A percentile compares a stretch with the other conserved stretches of the same genome.
These are phyloP conservation scores for Morpho deidamia DNA, from an alignment of 2,888 invertebrate species.

Conservation along the genomic window DNA sequence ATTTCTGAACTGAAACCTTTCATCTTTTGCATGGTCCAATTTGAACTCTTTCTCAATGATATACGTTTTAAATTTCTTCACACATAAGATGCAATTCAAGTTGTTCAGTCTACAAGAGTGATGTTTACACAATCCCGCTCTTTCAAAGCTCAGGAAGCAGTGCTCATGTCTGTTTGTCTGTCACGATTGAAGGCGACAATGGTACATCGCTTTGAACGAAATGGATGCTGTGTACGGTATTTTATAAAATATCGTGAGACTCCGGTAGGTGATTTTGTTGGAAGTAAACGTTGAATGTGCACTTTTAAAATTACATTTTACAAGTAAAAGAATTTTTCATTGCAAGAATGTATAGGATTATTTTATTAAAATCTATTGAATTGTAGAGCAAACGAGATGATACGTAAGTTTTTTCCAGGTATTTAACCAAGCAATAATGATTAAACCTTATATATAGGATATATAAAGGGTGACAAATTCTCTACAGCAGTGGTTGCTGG, in stretches of 20 bases:
- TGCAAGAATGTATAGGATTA: too few relatives aligned
- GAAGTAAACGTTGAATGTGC: too few relatives aligned
- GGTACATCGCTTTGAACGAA: conserved; percentile 20
- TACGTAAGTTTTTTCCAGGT: too few relatives aligned
- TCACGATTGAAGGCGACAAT: conserved; percentile 30
- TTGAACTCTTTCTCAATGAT: not conserved
- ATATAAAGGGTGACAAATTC: too few relatives aligned
- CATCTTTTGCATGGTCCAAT: conserved; percentile 9
- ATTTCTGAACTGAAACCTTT: conserved; percentile 13
- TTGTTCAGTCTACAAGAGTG: conserved; percentile 21
- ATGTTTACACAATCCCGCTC: conserved; percentile 33
- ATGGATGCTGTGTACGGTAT: conserved; percentile 26
- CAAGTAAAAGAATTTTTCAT: too few relatives aligned
- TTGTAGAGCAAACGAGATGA: too few relatives aligned
- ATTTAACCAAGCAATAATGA: too few relatives aligned
- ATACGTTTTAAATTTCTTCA: not conserved
- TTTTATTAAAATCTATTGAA: too few relatives aligned
- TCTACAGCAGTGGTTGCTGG: too few relatives aligned
- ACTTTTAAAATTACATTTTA: too few relatives aligned
- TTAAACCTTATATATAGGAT: too few relatives aligned
- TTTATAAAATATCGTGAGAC: conserved; percentile 17
- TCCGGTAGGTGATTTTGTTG: not conserved
- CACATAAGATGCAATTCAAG: conserved; percentile 11
- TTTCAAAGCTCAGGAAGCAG: conserved; percentile 32
- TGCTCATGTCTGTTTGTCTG: conserved; percentile 31